Conservation (phyloP, 2,797 vertebrate genomes). For the Caiman crocodilus region DNA sequence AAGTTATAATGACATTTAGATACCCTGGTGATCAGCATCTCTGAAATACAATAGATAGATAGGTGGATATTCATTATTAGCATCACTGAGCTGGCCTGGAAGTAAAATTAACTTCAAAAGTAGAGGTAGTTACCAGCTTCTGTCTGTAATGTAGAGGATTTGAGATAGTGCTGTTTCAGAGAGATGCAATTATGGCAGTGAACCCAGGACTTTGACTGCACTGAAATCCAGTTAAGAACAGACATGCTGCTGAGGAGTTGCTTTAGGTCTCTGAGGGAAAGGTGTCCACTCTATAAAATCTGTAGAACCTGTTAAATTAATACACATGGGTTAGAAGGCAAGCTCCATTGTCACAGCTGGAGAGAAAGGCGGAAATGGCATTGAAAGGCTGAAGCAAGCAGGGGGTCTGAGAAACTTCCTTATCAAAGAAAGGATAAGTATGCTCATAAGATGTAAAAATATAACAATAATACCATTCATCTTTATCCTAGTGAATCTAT, state of each 20-base stretch:
- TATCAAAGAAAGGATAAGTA: background rate
- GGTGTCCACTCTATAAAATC: background rate
- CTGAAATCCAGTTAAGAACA: background rate
- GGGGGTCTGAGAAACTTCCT: background rate
- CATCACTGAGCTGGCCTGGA: background rate
- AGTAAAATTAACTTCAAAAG: conserved; percentile 55
- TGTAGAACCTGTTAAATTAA: background rate
- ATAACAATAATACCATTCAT: background rate
- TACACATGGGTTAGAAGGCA: background rate
- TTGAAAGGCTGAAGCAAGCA: background rate
- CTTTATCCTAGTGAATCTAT: background rate
- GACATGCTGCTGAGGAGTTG: background rate
- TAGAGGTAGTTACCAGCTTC: conserved; percentile 25
- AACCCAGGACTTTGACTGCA: background rate
- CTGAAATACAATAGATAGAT: conserved; percentile 68
- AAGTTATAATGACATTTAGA: conserved; percentile 73
- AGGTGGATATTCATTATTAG: conserved; percentile 67
- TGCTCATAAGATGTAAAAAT: rapidly evolving
- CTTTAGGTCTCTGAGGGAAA: background rate
- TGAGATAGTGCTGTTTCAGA: background rate
- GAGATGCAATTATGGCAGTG: background rate
- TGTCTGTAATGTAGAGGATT: conserved; percentile 7
- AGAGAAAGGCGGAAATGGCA: background rate
- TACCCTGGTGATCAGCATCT: conserved; percentile 65
- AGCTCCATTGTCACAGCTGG: background rate